Conservation (phyloP, 2,113 vertebrate species). For the Trochalopteron elliotii region DNA sequence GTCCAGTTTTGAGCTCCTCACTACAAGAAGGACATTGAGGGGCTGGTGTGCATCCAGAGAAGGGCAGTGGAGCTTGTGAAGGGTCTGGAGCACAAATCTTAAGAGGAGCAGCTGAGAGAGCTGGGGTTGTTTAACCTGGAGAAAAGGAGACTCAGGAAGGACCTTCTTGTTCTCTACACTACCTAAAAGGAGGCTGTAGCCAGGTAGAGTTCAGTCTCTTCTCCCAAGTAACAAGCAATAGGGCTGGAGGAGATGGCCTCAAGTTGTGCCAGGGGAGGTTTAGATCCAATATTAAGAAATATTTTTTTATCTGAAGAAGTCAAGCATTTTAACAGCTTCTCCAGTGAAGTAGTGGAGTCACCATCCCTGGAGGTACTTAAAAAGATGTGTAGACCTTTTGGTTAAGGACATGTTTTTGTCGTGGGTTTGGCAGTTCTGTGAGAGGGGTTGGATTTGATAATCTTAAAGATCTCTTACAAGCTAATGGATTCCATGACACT, state of each 20-base stretch:
- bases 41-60: neutral
- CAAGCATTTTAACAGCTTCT: neutral
- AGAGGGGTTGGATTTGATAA: neutral
- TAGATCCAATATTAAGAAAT: neutral
- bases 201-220: neutral
- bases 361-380: neutral
- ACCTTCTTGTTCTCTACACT: fast-evolving
- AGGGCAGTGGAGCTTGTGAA: neutral
- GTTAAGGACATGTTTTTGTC: neutral
- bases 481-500: neutral
- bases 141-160: neutral
- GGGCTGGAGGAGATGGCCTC: neutral
- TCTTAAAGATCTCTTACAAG: neutral
- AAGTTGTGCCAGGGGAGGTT: neutral
- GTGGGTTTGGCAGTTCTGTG: neutral
- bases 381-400: fast-evolving
- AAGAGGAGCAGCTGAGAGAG: neutral
- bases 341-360: neutral
- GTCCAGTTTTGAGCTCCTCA: neutral
- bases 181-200: neutral
- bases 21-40: neutral
- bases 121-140: neutral
- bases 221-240: neutral
- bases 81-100: neutral
- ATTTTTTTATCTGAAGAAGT: neutral